These are phyloP conservation scores for Vulpes lagopus DNA, from an alignment of 2,113 vertebrate species.

Conservation along the genomic window DNA sequence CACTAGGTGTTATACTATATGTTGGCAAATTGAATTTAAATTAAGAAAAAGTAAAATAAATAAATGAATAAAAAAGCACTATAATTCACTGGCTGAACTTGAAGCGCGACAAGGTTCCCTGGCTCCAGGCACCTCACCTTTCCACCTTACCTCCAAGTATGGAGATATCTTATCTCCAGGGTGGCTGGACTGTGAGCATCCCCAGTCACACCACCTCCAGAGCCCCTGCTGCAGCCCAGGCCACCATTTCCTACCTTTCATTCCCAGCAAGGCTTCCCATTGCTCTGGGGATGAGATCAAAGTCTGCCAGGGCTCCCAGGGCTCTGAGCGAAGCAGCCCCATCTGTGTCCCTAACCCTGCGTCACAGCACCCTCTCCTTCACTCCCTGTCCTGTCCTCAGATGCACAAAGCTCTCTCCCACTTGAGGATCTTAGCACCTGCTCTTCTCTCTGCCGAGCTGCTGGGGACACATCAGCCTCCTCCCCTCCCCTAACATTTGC, in stretches of 20 bases:
- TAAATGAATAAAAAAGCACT: neutral
- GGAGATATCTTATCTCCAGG: too few species aligned
- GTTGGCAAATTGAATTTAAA: too few species aligned
- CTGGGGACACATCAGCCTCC: neutral
- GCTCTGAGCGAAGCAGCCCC: too few species aligned
- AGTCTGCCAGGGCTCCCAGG: neutral
- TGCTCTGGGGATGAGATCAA: neutral
- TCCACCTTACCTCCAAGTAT: neutral
- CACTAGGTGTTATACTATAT: too few species aligned
- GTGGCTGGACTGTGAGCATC: neutral
- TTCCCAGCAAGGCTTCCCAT: neutral
- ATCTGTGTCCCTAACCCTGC: rapidly evolving
- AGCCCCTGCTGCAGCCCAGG: neutral
- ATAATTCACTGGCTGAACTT: neutral
- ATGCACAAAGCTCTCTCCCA: neutral
- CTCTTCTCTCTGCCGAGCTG: neutral
- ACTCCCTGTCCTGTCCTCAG: too few species aligned
- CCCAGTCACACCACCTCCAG: neutral
- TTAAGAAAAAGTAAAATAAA: too few species aligned
- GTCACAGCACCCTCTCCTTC: neutral
- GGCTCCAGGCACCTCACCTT: neutral
- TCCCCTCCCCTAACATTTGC: neutral
- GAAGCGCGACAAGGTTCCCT: neutral
- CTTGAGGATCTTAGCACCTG: neutral
- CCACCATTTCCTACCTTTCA: neutral